phyloP scores from a whole-genome alignment of 2,888 invertebrate species.

The Calliscelio sp. region DNA sequence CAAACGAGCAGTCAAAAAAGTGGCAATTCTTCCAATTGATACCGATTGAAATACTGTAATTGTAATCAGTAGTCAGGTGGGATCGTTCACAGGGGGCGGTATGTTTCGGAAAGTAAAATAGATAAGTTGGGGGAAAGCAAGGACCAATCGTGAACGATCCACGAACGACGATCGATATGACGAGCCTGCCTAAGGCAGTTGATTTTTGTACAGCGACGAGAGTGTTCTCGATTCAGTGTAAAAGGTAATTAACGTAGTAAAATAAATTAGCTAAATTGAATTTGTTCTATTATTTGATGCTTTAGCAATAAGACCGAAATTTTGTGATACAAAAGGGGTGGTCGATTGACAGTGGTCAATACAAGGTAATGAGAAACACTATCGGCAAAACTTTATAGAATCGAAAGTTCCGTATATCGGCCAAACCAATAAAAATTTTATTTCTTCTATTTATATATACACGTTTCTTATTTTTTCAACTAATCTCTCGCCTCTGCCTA shows the following conservation, averaged over 20 bases:
- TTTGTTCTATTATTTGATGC: background rate
- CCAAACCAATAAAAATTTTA: too few species aligned
- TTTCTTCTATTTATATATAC: too few species aligned
- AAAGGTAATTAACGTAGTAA: background rate
- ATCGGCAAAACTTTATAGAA: too few species aligned
- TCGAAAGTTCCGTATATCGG: too few species aligned
- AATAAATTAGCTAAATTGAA: background rate
- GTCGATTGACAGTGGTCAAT: background rate
- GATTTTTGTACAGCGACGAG: conserved; percentile 1
- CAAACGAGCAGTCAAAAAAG: conserved; percentile 1
- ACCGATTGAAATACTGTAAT: background rate
- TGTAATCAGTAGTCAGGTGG: background rate
- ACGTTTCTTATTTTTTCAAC: too few species aligned
- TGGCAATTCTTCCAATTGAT: conserved; percentile 4
- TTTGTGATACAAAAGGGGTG: background rate
- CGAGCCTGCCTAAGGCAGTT: background rate
- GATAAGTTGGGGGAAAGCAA: background rate
- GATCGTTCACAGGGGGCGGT: conserved; percentile 9
- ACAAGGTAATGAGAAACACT: too few species aligned
- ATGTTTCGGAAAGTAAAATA: too few species aligned
- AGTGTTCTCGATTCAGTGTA: background rate
- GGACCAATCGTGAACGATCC: background rate
- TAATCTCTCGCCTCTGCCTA: too few species aligned
- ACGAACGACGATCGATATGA: background rate
- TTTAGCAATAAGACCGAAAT: conserved; percentile 16